Evolutionary conservation across 2,888 invertebrate species (phyloP), one percentile per base, ranked within the genome.

Genomic region (Drosophila pseudotakahashii): DNA sequence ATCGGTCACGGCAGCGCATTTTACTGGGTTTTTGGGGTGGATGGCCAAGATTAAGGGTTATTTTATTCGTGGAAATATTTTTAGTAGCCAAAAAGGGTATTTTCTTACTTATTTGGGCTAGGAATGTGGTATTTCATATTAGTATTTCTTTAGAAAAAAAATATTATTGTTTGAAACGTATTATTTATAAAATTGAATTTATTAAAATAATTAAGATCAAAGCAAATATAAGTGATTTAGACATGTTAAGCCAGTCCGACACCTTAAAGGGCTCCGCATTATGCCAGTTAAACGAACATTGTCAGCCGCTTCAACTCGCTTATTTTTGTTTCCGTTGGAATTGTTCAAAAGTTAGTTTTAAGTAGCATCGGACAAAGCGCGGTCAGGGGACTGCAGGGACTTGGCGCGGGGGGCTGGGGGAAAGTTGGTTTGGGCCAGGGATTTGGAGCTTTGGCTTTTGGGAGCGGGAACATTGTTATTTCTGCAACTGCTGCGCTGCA

Each of bases 311-410:
- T 19, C 51, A 48, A 50, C 45, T 66, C 47, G 72, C 48, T 71
- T 74, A 61, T 73, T 79, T 78, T 78, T 73, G 59, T 74, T 75
- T 55, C 58, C 75, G 69, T 63, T 66, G 73, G 53, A 81, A 72
- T 67, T 73, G 86, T 69, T 81, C 45, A 75, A 81, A 85, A 82
- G 88, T 85, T 76, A 85, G 82, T 71, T 88, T 73, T 88, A 81
- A 81, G 88, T 87, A 84, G 88, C 70, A 62, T 34, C 42, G 72
- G 58, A 75, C 61, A 64, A 52, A 47, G 70, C 50, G 47, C 39
- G 32, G 69, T 36, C 36, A 37, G 68, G 53, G 52, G 54, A 23
- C 36, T 45, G 23, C 13, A 4, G 44, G 23, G 13, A 1, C 10
- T 34, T 2, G 26, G n/a, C n/a, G n/a, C n/a, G n/a, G n/a, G n/a